Evolutionary conservation across 2,797 vertebrate genomes (phyloP), one percentile per base, ranked within the genome.

Genomic region (Malacoctenus gilli): DNA sequence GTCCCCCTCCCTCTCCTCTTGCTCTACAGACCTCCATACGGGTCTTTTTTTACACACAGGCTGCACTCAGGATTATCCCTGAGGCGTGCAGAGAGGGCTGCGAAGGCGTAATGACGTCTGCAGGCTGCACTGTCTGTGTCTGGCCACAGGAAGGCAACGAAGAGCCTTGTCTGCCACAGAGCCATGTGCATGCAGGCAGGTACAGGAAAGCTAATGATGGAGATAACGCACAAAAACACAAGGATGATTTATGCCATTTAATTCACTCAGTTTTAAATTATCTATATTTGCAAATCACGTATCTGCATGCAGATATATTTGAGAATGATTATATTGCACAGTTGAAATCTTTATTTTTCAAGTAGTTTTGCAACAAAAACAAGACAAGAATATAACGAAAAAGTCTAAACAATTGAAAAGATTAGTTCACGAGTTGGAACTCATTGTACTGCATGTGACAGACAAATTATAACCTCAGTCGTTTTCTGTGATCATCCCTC

Each of bases 91-190:
- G 43, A 41, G 36, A 31, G n/a, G n/a, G 18, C 57, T 50, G 12
- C 39, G 21, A 16, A 20, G 15, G 52, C 53, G 47, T 54, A 11
- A 28, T 72, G 71, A 72, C 54, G 73, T 52, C 3, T 16, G 9
- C 16, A 63, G 39, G 44, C 59, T 91, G 92, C 88, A 85, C 59
- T 91, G 51, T 12, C 86, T 57, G 54, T 55, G 23, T 84, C 22
- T 82, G 67, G 51, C 92, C 92, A 91, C 92, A 82, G 66, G 90
- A 91, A 84, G 91, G 92, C 91, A 92, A 85, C 62, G 75, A 75
- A 78, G 86, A 87, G 79, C 88, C 84, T 89, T 85, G 46, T 62
- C 48, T 68, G 9, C 57, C 43, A 63, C 59, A 75, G 3, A 66
- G 28, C 41, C 59, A 28, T 58, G 50, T 60, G 60, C 41, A 38